Percentiles rank a stretch among this genome's conserved stretches.
Conservation (phyloP, 2,113 vertebrate genomes). For the Panurus biarmicus region DNA sequence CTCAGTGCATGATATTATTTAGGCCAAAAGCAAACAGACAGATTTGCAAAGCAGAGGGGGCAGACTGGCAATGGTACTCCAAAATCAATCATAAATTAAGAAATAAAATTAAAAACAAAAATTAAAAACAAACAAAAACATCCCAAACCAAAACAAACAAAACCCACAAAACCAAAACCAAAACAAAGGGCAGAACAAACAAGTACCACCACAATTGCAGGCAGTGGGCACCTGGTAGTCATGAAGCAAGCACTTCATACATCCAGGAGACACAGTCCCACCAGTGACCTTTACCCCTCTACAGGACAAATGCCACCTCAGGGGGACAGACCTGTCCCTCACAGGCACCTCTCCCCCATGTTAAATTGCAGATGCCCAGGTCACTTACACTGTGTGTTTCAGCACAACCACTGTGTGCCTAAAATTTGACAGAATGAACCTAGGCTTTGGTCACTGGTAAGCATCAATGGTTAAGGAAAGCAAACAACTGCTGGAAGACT, state of each 20-base stretch:
- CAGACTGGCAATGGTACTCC: not conserved
- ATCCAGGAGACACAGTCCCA: not conserved
- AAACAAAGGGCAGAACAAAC: not conserved
- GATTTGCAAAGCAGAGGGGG: not conserved
- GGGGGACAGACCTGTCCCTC: not conserved
- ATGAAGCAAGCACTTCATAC: not conserved
- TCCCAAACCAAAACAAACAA: not conserved
- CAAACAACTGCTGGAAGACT: not conserved
- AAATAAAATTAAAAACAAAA: not conserved
- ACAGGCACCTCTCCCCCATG: not conserved
- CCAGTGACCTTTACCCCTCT: not conserved
- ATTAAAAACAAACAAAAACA: not conserved
- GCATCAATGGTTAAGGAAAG: not conserved
- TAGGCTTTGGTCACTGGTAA: not conserved
- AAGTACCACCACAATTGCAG: not conserved
- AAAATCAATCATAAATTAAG: not conserved
- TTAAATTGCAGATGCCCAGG: not conserved
- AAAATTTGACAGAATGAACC: not conserved
- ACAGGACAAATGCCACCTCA: not conserved
- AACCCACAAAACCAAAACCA: not conserved
- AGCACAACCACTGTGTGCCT: not conserved
- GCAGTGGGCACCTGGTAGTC: not conserved
- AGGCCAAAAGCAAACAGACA: not conserved
- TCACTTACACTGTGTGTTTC: not conserved
- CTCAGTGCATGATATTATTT: not conserved